Base-by-base conservation (phyloP, 2,797 vertebrate species). In the Dromococcyx pavoninus region DNA sequence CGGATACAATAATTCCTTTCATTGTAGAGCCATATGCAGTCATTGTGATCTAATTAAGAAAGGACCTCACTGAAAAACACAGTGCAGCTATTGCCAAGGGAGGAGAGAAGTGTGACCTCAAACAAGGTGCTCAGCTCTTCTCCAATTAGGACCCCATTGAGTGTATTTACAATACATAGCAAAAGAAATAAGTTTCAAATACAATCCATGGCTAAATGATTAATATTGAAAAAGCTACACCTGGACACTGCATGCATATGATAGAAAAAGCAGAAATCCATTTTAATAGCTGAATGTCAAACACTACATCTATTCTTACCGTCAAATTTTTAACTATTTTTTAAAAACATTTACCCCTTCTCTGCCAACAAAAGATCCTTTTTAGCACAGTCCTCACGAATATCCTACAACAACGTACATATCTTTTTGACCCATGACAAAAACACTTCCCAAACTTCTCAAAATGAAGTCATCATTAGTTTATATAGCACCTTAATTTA, bases 221-320 rank as follows among this genome's bases (percentile, higher is more conserved):
- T 48, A 77, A 88, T 65, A 58, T 17, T 51, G 71, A 41, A 82
- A 89, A 77, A 89, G 39, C 70, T 91, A 60, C 69, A 69, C 43
- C 57, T 74, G 87, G 80, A 57, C 43, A 32, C 24, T 57, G 28
- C 60, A 35, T 85, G 83, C 51, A 32, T 72, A 22, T 0, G 4
- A 37, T 44, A 71, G 50, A 54, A 71, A 83, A 28, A 73, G 25
- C 25, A 91, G 54, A 56, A 79, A 86, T 69, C 43, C 7, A 22
- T 95, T 89, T 86, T 71, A 91, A 39, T n/a, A 77, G 54, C 72
- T 80, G 65, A 86, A 89, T 86, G n/a, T 86, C 65, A 91, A 92
- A 46, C 21, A 86, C 27, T 43, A 54, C 9, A 43, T 43, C 70
- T 84, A 37, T 70, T 71, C 82, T 81, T 69, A 24, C 11, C 39